phyloP scores from a whole-genome alignment of 53 echinoderm and acorn worm genomes.

The Astropecten irregularis region DNA sequence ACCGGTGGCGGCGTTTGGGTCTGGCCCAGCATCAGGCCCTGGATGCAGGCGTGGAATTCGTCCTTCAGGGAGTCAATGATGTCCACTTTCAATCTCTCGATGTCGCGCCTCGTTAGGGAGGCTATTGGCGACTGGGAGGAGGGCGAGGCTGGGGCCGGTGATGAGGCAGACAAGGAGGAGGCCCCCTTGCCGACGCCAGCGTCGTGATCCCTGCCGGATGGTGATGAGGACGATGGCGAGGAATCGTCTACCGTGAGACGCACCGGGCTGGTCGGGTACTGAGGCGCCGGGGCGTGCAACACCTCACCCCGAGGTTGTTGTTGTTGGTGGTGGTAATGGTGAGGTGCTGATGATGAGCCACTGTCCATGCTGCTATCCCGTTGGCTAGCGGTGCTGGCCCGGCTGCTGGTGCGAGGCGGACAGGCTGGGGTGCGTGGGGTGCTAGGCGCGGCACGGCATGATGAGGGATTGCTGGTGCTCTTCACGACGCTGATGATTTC shows the following conservation, averaged over 20 bases:
- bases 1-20: slow-evolving; percentile 15
- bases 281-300: slow-evolving; percentile 15
- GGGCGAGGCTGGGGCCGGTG: neutral
- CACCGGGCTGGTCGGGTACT: slow-evolving; percentile 29
- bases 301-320: neutral
- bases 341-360: neutral
- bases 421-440: neutral
- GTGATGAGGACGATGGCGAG: no score
- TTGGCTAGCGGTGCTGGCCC: slow-evolving; percentile 38
- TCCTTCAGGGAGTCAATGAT: slow-evolving; percentile 61
- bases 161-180: neutral
- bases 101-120: slow-evolving; percentile 55
- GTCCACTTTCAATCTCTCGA: slow-evolving; percentile 68
- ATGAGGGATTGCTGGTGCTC: slow-evolving; percentile 23
- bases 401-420: slow-evolving; percentile 38
- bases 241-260: neutral
- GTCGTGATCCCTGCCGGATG: neutral
- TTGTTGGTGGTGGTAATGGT: no score
- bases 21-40: slow-evolving; percentile 13
- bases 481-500: slow-evolving; percentile 67
- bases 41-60: slow-evolving; percentile 45
- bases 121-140: neutral
- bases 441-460: neutral
- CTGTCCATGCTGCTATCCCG: slow-evolving; percentile 28
- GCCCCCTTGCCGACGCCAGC: neutral